Conservation (phyloP, 2,888 invertebrate species). For the Sphecodes monilicornis region DNA sequence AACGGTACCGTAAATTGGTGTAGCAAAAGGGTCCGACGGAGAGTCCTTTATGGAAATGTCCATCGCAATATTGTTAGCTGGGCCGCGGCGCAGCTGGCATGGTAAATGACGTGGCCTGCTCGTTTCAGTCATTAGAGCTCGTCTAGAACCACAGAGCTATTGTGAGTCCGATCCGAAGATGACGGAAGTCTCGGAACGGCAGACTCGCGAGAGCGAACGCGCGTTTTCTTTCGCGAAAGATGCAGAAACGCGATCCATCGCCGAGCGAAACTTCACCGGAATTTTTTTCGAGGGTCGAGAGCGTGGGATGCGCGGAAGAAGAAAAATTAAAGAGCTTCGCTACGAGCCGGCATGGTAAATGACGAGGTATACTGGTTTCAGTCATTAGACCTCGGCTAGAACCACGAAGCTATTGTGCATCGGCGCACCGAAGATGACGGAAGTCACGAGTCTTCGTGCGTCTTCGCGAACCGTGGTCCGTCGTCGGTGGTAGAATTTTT, state of each 20-base stretch:
- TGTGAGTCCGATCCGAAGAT: background rate
- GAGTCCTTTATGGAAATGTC: conserved; percentile 66
- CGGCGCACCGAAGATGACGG: background rate
- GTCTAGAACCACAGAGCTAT: background rate
- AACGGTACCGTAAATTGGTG: conserved; percentile 72
- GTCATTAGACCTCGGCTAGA: background rate
- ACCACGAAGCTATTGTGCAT: no score
- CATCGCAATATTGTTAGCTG: conserved; percentile 55
- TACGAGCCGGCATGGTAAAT: background rate
- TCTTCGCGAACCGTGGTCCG: background rate
- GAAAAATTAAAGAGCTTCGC: background rate
- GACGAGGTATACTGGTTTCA: background rate
- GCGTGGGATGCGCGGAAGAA: background rate
- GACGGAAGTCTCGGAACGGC: background rate
- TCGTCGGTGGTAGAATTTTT: background rate
- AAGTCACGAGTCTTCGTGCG: background rate
- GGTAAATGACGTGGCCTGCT: conserved; percentile 23
- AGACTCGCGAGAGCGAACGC: background rate
- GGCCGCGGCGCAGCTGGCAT: conserved; percentile 23
- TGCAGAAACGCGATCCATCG: background rate
- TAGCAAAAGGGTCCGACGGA: conserved; percentile 63
- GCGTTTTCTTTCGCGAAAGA: background rate
- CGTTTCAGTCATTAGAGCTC: conserved; percentile 33
- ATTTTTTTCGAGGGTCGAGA: background rate
- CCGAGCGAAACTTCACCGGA: background rate